Evolutionary conservation across 2,113 vertebrate species (phyloP).

Genomic region (Egretta garzetta): DNA sequence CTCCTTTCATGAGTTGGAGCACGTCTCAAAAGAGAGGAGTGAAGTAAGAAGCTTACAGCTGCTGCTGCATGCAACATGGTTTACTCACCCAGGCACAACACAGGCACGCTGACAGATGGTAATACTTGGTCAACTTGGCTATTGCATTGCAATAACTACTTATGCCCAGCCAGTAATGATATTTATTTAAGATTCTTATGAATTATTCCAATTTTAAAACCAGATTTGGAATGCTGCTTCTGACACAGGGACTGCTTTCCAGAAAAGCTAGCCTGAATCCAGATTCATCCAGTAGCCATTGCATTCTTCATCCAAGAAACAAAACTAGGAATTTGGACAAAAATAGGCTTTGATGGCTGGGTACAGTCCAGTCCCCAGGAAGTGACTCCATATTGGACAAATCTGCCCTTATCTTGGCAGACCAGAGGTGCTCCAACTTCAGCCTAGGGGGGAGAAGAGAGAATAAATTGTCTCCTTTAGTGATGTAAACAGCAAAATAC

Average conservation of each 20-base stretch:
- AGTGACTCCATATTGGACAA: slow-evolving; percentile 85
- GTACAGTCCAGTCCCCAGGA: slow-evolving; percentile 90
- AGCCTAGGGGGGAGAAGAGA: slow-evolving; percentile 74
- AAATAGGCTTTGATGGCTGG: slow-evolving; percentile 85
- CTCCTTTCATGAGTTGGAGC: background rate
- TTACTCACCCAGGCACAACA: background rate
- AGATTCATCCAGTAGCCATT: slow-evolving; percentile 59
- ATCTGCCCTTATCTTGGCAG: slow-evolving; percentile 81
- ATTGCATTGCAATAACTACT: background rate
- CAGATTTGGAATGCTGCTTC: background rate
- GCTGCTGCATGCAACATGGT: background rate
- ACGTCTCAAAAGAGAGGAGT: background rate
- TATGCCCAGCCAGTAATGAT: background rate
- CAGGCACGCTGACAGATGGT: background rate
- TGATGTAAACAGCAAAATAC: background rate
- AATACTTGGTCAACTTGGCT: background rate
- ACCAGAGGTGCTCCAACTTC: slow-evolving; percentile 89
- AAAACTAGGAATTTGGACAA: slow-evolving; percentile 82
- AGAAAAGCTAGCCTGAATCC: background rate
- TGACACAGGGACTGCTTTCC: background rate
- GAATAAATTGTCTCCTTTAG: background rate
- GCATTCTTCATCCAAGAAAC: slow-evolving; percentile 81
- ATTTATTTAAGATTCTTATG: background rate
- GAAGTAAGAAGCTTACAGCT: background rate
- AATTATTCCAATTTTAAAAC: background rate